Conservation (phyloP, 2,797 vertebrate genomes). For the Alectoris magna region DNA sequence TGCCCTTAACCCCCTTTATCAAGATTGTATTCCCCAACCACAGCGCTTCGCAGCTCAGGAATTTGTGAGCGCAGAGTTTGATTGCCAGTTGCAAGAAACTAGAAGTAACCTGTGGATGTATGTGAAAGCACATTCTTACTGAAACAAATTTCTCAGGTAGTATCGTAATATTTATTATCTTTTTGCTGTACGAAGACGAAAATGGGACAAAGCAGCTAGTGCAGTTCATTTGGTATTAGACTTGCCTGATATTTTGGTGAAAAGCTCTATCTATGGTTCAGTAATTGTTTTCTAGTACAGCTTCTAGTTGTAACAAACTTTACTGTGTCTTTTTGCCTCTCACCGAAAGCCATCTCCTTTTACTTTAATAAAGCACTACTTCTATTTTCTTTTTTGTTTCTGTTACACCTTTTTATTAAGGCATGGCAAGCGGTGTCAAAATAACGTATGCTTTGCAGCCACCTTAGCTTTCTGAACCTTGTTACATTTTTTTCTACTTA, state of each 20-base stretch:
- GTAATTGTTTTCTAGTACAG: not conserved
- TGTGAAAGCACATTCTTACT: not conserved
- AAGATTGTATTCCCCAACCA: not conserved
- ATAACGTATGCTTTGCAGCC: not conserved
- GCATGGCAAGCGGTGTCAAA: not conserved
- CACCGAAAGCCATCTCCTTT: not conserved
- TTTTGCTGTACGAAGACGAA: not conserved
- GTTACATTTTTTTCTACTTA: conserved; percentile 5
- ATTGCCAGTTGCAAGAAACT: not conserved
- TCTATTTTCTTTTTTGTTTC: not conserved
- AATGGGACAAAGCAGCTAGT: not conserved
- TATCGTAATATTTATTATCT: not conserved
- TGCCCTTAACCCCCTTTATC: not conserved
- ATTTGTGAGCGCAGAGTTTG: not conserved
- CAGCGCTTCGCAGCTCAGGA: not conserved
- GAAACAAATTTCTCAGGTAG: not conserved
- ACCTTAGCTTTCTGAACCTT: not conserved
- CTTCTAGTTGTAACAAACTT: not conserved
- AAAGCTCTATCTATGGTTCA: not conserved
- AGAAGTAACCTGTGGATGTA: not conserved
- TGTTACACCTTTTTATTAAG: not conserved
- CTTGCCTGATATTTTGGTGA: not conserved
- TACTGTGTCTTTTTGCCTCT: not conserved
- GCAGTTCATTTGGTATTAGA: not conserved
- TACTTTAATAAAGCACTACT: not conserved